Evolutionary conservation across 2,888 invertebrate species (phyloP), one percentile per base, ranked within the genome.

Genomic region (Coenonympha arcania): DNA sequence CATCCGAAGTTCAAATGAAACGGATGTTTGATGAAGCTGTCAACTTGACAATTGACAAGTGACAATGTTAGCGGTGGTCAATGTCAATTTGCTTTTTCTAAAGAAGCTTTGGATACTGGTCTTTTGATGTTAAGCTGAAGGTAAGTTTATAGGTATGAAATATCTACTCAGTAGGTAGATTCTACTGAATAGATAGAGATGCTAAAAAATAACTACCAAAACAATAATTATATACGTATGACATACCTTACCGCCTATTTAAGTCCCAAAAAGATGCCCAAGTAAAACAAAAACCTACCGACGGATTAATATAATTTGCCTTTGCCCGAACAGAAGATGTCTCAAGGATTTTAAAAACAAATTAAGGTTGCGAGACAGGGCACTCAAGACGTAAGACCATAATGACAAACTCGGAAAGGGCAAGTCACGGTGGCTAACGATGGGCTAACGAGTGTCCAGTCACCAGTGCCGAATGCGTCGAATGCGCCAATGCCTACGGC

Each of bases 381-480:
- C 79, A 79, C 82, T 82, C 74, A 64, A 69, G 71, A 69, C 73
- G 55, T 56, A 58, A 48, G 55, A 48, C 68, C 66, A 58, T 66
- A 70, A 69, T 67, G 71, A 71, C 66, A 70, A 70, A 73, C 64
- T 66, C 63, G 72, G 72, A 79, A 79, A 68, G 61, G 64, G 60
- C 72, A 64, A 82, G 83, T 83, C 83, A 83, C 72, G 65, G 60
- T 64, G 60, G 61, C 71, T 83, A 83, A 83, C 82, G 82, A 83
- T 63, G 71, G 52, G 52, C 58, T 61, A 61, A 65, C 66, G 65
- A 61, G 60, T 57, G 58, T 59, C 50, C 55, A 54, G 59, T 59
- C 58, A 55, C 55, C 50, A 59, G 60, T 63, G 64, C 62, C 61
- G 65, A 49, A 52, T 51, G 53, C 49, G n/a, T n/a, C n/a, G n/a